Base-by-base conservation (phyloP, 1,140 invertebrate genomes). In the Ganaspis sp. region DNA sequence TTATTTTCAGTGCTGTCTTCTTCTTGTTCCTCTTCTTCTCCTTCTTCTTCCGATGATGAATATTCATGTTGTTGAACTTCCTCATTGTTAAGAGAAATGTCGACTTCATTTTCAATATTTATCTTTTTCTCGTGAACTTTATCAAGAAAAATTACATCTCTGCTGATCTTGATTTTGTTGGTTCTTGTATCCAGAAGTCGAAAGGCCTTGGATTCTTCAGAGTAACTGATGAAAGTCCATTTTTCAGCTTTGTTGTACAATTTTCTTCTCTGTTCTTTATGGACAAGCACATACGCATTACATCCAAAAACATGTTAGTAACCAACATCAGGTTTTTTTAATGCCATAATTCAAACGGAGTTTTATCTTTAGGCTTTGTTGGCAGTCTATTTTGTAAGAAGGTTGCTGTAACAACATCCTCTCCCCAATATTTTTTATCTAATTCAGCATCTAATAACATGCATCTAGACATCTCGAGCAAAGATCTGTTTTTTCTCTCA, bases 401-500 rank as follows among this genome's bases (percentile, higher is more conserved):
- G 4, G 90, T 86, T 23, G 42, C 42, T 1, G 42, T 45, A 45
- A 15, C n/a, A 15, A 15, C 12, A 15, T 11, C 11, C 4, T 45
- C 42, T 45, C 29, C 6, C 29, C 29, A 34, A 3, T 34, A 34
- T 6, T 34, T 34, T 34, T 34, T 34, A 34, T 34, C 11, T 15
- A 40, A 40, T 6, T 15, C 42, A 15, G 15, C 15, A 45, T 15
- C 38, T 40, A 40, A 6, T 11, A 40, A 12, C 38, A 40, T 40
- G 38, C 38, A 40, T 78, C 64, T 74, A 87, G 34, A 69, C 4
- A 34, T 75, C 12, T 9, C 21, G 21, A 86, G 70, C 1, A 89
- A 23, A 17, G 83, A 88, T 53, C 86, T 23, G 71, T 88, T 90
- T 21, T 83, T 82, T 72, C 86, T 54, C 72, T 91, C 89, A n/a